These are phyloP conservation scores for Phasia obesa DNA, from an alignment of 2,888 invertebrate genomes.

Conservation along the genomic window DNA sequence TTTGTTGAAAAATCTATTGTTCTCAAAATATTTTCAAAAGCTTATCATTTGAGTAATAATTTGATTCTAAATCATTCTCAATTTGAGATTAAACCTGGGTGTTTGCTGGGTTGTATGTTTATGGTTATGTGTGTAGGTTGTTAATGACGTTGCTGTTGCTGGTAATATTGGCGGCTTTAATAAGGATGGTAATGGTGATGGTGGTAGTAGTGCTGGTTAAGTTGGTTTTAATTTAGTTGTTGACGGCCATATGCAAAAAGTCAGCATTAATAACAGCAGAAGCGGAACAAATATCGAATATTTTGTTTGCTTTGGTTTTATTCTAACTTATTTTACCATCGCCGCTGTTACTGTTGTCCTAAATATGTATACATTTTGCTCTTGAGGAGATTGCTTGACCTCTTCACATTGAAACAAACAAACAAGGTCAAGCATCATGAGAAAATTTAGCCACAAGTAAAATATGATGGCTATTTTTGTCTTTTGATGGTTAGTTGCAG, in stretches of 20 bases:
- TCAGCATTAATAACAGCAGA: constrained; percentile 61
- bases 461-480: constrained; percentile 28
- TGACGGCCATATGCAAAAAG: constrained; percentile 56
- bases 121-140: neutral
- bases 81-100: too few species aligned
- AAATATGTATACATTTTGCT: constrained; percentile 17
- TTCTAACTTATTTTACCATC: constrained; percentile 18
- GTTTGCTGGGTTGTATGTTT: neutral
- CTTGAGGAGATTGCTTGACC: neutral
- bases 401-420: constrained; percentile 41
- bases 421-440: constrained; percentile 29
- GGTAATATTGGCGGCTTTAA: neutral
- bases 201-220: constrained; percentile 38
- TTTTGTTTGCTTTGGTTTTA: constrained; percentile 37
- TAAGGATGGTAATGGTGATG: too few species aligned
- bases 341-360: neutral
- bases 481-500: neutral
- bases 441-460: constrained; percentile 29
- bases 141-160: neutral
- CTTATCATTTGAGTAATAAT: too few species aligned
- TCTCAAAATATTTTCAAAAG: too few species aligned
- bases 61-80: too few species aligned
- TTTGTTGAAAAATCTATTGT: too few species aligned
- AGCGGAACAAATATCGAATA: constrained; percentile 56
- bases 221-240: constrained; percentile 58